Evolutionary conservation across 2,797 vertebrate species (phyloP).

Genomic region (Arremon brunneinucha): DNA sequence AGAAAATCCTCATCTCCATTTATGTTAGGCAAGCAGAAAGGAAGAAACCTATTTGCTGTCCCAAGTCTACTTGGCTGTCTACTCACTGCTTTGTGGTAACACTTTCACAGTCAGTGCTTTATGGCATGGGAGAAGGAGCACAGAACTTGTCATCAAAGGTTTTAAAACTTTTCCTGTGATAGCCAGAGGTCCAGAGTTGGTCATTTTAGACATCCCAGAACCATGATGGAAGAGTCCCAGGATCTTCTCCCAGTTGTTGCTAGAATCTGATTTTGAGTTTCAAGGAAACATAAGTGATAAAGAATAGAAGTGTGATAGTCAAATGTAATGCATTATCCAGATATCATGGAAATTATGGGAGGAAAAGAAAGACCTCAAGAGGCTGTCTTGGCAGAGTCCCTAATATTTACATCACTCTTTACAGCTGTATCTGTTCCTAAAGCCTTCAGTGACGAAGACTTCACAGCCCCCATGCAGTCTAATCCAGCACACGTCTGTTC

Average conservation of each 20-base stretch:
- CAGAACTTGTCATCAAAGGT: background rate
- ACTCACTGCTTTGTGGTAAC: background rate
- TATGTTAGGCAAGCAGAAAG: background rate
- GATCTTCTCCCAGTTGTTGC: background rate
- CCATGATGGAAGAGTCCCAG: background rate
- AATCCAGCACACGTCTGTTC: background rate
- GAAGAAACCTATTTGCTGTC: background rate
- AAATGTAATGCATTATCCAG: background rate
- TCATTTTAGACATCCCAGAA: background rate
- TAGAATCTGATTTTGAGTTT: background rate
- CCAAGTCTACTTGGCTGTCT: background rate
- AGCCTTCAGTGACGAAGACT: background rate
- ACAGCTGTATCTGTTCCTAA: background rate
- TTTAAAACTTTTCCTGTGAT: background rate
- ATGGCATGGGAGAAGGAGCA: background rate
- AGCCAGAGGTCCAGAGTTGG: fast-evolving
- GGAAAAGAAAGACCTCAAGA: background rate
- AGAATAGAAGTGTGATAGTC: background rate
- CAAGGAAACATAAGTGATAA: background rate
- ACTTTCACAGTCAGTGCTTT: background rate
- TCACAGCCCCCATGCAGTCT: background rate
- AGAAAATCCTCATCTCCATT: background rate
- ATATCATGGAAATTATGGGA: background rate
- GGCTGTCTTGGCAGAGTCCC: background rate
- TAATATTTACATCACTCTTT: background rate